Conservation (phyloP, 1,140 invertebrate species). For the Ceratoteleas bidentatus region DNA sequence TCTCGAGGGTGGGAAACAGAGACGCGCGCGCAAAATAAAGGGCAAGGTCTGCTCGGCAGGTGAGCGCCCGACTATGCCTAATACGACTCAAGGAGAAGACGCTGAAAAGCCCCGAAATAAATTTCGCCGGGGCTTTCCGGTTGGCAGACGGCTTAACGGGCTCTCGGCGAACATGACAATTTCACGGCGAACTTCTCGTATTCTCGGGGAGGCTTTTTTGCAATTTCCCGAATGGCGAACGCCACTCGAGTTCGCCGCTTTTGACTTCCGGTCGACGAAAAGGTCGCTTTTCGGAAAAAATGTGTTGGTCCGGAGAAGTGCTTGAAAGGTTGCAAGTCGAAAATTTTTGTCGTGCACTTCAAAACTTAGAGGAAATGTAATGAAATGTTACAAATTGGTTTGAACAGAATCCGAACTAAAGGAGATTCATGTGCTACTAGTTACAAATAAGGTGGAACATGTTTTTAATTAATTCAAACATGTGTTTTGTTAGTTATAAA, state of each 20-base stretch:
- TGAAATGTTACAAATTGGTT: too few species aligned
- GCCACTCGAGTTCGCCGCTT: conserved; percentile 33
- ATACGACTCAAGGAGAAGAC: conserved; percentile 61
- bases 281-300: too few species aligned
- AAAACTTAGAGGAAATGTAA: too few species aligned
- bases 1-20: neutral
- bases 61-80: conserved; percentile 59
- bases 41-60: conserved; percentile 28
- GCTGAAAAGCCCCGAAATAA: conserved; percentile 65
- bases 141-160: conserved; percentile 63
- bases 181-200: conserved; percentile 59
- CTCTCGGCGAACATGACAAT: conserved; percentile 65
- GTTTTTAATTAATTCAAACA: too few species aligned
- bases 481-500: too few species aligned
- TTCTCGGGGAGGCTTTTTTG: conserved; percentile 42
- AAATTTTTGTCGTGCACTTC: too few species aligned
- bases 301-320: too few species aligned
- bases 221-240: conserved; percentile 33
- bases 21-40: neutral
- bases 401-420: too few species aligned
- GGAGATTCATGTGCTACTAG: too few species aligned
- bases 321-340: too few species aligned
- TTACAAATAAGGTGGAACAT: too few species aligned
- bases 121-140: conserved; percentile 54
- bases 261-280: conserved; percentile 21